A percentile compares a stretch with the other conserved stretches of the same genome.
phyloP scores from a whole-genome alignment of 1,140 invertebrate genomes.

The Habropoda laboriosa region DNA sequence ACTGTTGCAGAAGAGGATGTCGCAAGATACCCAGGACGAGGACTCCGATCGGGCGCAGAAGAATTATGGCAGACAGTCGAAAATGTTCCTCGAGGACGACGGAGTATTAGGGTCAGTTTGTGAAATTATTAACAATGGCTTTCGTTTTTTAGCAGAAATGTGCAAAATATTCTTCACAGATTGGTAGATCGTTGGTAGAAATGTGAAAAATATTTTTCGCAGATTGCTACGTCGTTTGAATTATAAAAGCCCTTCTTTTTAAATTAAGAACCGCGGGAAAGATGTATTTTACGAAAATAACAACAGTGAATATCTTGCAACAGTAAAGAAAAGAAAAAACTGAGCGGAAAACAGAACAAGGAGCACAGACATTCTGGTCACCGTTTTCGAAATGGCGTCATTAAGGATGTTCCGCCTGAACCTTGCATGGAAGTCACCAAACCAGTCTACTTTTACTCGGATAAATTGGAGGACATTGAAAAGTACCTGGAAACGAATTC shows the following conservation, averaged over 20 bases:
- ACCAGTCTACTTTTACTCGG: conserved; percentile 1
- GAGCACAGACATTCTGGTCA: not conserved
- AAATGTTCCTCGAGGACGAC: not conserved
- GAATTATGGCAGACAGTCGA: not conserved
- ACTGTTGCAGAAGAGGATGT: not conserved
- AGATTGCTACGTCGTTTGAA: not conserved
- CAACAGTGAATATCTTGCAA: not conserved
- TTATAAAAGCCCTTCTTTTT: no score
- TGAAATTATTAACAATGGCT: not conserved
- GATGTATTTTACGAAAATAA: no score
- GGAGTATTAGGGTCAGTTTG: conserved; percentile 26
- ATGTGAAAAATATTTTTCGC: not conserved
- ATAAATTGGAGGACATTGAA: conserved; percentile 3
- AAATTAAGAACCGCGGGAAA: no score
- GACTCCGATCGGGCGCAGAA: not conserved
- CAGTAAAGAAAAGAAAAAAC: conserved; percentile 7
- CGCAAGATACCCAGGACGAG: not conserved
- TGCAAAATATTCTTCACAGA: no score
- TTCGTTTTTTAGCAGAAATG: no score
- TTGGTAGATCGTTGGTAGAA: no score
- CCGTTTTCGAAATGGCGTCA: not conserved
- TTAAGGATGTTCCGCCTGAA: conserved; percentile 5
- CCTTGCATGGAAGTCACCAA: not conserved
- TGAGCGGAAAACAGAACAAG: not conserved
- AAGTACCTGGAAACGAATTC: conserved; percentile 5